Evolutionary conservation across 2,113 vertebrate species (phyloP), one percentile per base, ranked within the genome.

Genomic region (Corythornis madagascariensis): DNA sequence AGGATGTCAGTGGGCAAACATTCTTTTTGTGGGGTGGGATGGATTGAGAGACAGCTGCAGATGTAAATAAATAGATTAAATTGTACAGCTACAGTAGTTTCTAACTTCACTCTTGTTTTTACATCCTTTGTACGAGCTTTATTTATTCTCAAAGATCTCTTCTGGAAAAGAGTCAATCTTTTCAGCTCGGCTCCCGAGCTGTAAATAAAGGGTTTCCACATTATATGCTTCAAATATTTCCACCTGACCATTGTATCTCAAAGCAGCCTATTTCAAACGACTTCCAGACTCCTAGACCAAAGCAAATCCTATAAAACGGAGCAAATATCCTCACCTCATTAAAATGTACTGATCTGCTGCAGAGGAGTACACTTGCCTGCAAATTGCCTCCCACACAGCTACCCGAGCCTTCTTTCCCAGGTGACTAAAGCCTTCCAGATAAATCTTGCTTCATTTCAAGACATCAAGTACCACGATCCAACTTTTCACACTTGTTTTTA

Each of bases 341-440:
- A 96, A 95, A 95, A 96, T 94, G 96, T 95, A 96, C 94, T 3
- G 10, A 95, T 91, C 95, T 87, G 83, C 92, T 96, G 96, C 95
- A 96, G 95, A 96, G 95, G 96, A 96, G 96, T 95, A 93, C 82
- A 88, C 89, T 96, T 95, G 95, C 90, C 94, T 96, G 94, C 84
- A 96, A 96, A 95, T 96, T 96, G 94, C 96, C 95, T 96, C 96
- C 96, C 78, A 96, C 96, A 73, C 85, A 96, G 81, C 91, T 91
- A 89, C 85, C 89, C 75, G 6, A 94, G 95, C 89, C 82, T 96
- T 92, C 90, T 83, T 92, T 92, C 91, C 91, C 94, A 95, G 96
- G 92, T 96, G 96, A 96, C 95, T 96, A 96, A 96, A 94, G 86
- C 82, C 78, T 96, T 96, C 95, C 95, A 96, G 94, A 96, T 95